Evolutionary conservation across 2,888 invertebrate species (phyloP).

Genomic region (Parnassius mnemosyne): DNA sequence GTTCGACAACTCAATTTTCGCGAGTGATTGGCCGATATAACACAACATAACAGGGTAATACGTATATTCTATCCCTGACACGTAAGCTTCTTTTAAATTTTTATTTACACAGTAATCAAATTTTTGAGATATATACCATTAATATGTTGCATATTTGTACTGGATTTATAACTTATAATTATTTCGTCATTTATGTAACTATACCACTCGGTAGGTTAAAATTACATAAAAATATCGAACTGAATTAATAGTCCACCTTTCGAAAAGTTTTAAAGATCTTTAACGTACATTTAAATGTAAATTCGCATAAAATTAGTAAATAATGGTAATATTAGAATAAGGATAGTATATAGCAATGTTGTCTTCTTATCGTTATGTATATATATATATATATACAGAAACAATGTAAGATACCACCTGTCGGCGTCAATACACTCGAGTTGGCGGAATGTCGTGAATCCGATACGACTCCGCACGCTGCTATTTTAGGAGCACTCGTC

Average conservation of each 20-base stretch:
- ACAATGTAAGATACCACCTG: constrained; percentile 41
- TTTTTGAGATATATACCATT: not conserved
- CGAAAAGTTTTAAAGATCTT: no score
- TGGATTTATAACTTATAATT: no score
- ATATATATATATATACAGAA: constrained; percentile 2
- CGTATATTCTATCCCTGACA: constrained; percentile 47
- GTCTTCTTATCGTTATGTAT: no score
- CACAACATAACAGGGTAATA: constrained; percentile 52
- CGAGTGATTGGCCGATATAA: constrained; percentile 60
- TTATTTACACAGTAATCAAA: not conserved
- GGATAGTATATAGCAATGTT: no score
- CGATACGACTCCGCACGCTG: constrained; percentile 65
- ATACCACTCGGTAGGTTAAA: no score
- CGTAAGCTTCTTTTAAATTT: constrained; percentile 55
- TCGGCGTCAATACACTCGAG: constrained; percentile 45
- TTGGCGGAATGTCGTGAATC: constrained; percentile 72
- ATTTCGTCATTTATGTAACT: no score
- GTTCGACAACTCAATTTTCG: constrained; percentile 47
- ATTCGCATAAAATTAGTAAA: no score
- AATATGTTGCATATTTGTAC: no score
- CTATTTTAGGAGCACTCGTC: constrained; percentile 70
- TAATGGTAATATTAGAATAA: no score
- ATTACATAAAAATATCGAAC: no score
- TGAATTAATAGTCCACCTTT: no score
- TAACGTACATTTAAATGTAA: no score